Base-by-base conservation (phyloP, 2,888 invertebrate species). In the Mamestra brassicae region DNA sequence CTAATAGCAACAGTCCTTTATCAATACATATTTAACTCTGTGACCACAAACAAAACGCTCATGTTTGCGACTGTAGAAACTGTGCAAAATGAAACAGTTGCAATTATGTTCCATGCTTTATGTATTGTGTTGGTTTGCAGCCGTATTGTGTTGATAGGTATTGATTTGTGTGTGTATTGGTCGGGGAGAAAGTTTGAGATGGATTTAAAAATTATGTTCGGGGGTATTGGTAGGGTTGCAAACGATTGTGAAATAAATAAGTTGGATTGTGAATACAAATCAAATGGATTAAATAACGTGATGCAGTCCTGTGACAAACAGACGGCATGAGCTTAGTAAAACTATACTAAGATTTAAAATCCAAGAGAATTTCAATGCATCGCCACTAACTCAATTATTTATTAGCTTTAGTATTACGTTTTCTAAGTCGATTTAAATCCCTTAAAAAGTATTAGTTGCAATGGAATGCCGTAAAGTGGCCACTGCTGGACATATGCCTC, bases 1-100 rank as follows among this genome's bases (percentile, higher is more conserved):
- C 4, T 57, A 63, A 72, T 71, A 57, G 57, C 38, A 72, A 74
- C 76, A 71, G 52, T 65, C 62, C 63, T 85, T 67, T 69, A 76
- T 66, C 71, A 76, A 74, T 76, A 71, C 82, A 85, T 81, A 84
- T 75, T 86, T 75, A 81, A 72, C 69, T 68, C 67, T 45, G 38
- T 57, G 69, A 70, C 81, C 71, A n/a, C 77, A 68, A 85, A 87
- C 77, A 78, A 78, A 85, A 67, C 55, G 38, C 26, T 36, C 50
- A 42, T 54, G 58, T 86, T 64, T 65, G 36, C 54, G 71, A 71
- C 67, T 58, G 38, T 64, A 57, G 15, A 61, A 70, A 74, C 70
- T 71, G 26, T 64, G 67, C 52, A 68, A 71, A 75, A 74, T 75
- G 73, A 81, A 87, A 77, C 85, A 60, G 78, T 77, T 72, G 74